Conservation (phyloP, 2,888 invertebrate genomes). For the Acleris sparsana region DNA sequence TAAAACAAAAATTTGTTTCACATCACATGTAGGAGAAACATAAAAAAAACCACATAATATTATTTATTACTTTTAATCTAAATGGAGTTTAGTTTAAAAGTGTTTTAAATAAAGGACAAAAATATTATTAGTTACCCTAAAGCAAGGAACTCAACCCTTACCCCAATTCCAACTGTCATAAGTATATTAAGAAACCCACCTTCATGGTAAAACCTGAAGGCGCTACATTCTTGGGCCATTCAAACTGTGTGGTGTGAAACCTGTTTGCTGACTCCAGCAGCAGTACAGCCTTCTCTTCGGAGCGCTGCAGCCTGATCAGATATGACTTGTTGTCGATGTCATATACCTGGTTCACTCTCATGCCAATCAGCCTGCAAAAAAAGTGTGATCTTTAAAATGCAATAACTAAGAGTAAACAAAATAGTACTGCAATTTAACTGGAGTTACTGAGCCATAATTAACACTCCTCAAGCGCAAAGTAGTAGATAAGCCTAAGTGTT, state of each 20-base stretch:
- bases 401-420: not conserved
- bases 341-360: constrained; percentile 98
- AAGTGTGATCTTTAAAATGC: not conserved
- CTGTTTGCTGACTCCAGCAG: constrained; percentile 97
- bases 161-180: not conserved
- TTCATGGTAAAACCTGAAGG: constrained; percentile 99
- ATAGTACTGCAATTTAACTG: not conserved
- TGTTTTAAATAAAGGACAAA: too few species aligned
- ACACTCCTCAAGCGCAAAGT: not conserved
- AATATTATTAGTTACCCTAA: too few species aligned
- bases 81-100: too few species aligned
- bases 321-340: constrained; percentile 99
- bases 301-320: constrained; percentile 92
- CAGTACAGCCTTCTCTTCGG: constrained; percentile 93
- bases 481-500: not conserved
- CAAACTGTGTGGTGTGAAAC: constrained; percentile 97
- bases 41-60: not conserved
- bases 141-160: too few species aligned
- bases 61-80: not conserved
- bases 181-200: constrained; percentile 68
- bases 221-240: constrained; percentile 98
- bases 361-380: constrained; percentile 88
- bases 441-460: not conserved
- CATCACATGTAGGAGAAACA: not conserved
- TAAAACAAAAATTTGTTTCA: not conserved